Evolutionary conservation across 2,888 invertebrate genomes (phyloP).

Genomic region (Alloscopus bannaensis): DNA sequence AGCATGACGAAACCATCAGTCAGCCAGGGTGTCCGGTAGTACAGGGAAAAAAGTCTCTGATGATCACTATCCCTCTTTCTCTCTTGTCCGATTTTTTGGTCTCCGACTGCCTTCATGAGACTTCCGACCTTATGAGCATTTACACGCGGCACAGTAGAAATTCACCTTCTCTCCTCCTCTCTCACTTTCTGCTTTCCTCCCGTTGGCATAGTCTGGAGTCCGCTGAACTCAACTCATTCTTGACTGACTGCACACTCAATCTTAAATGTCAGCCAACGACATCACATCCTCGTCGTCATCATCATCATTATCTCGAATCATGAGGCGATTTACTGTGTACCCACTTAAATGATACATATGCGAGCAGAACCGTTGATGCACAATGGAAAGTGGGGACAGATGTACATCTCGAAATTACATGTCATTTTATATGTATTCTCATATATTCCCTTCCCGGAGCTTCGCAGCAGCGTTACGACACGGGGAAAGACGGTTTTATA

Average conservation of each 20-base stretch:
- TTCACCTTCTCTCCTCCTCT: slow-evolving; percentile 22
- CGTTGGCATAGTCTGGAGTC: slow-evolving; percentile 55
- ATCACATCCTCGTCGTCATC: slow-evolving; percentile 59
- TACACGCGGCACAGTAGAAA: too few species aligned
- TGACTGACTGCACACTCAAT: slow-evolving; percentile 62
- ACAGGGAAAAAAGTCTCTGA: slow-evolving; percentile 39
- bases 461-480: not conserved
- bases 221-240: slow-evolving; percentile 51
- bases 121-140: not conserved
- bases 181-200: slow-evolving; percentile 1
- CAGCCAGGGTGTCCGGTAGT: slow-evolving; percentile 27
- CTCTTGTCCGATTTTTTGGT: slow-evolving; percentile 28
- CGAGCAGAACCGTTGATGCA: slow-evolving; percentile 3
- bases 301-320: slow-evolving; percentile 59
- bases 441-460: too few species aligned
- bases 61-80: slow-evolving; percentile 51
- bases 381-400: slow-evolving; percentile 6
- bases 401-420: slow-evolving; percentile 49
- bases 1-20: slow-evolving; percentile 57
- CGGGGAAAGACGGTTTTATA: too few species aligned
- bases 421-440: slow-evolving; percentile 48
- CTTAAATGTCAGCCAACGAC: slow-evolving; percentile 61
- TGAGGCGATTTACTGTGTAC: slow-evolving; percentile 37
- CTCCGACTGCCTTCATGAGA: too few species aligned
- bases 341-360: slow-evolving; percentile 14